Evolutionary conservation across 2,888 invertebrate genomes (phyloP).

Genomic region (Latrodectus elegans): DNA sequence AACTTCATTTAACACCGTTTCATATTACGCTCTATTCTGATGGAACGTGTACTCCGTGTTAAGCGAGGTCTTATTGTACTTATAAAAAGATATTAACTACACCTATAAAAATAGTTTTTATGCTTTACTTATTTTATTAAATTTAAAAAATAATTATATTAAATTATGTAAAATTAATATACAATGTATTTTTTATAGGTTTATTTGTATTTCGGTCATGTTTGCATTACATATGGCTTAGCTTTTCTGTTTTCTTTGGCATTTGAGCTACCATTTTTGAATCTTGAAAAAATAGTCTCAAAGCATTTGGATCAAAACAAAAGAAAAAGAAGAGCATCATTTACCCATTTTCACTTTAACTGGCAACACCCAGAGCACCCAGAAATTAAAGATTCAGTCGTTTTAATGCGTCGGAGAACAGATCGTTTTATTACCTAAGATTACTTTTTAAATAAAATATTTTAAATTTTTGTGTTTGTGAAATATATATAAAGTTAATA

Average conservation of each 20-base stretch:
- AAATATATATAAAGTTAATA: no score
- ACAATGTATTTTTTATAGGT: slow-evolving; percentile 31
- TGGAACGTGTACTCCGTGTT: no score
- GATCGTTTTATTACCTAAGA: slow-evolving; percentile 31
- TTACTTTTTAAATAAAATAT: background rate
- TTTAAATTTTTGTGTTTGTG: no score
- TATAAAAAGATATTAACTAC: no score
- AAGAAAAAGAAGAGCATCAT: slow-evolving; percentile 48
- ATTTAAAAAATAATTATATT: no score
- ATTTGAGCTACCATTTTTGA: slow-evolving; percentile 67
- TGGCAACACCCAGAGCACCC: slow-evolving; percentile 65
- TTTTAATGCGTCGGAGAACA: slow-evolving; percentile 55
- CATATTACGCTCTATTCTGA: no score
- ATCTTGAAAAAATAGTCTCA: slow-evolving; percentile 64
- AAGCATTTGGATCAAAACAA: slow-evolving; percentile 44
- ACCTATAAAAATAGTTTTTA: no score
- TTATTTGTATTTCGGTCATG: slow-evolving; percentile 69
- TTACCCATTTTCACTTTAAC: slow-evolving; percentile 31
- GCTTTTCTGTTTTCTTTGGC: slow-evolving; percentile 65
- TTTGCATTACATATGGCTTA: slow-evolving; percentile 66
- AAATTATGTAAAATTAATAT: no score
- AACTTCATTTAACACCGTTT: no score
- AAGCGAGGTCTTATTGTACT: no score
- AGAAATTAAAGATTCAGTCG: slow-evolving; percentile 61
- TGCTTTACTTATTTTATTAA: no score